Evolutionary conservation across 1,140 invertebrate genomes (phyloP).

Genomic region (Lerema accius): DNA sequence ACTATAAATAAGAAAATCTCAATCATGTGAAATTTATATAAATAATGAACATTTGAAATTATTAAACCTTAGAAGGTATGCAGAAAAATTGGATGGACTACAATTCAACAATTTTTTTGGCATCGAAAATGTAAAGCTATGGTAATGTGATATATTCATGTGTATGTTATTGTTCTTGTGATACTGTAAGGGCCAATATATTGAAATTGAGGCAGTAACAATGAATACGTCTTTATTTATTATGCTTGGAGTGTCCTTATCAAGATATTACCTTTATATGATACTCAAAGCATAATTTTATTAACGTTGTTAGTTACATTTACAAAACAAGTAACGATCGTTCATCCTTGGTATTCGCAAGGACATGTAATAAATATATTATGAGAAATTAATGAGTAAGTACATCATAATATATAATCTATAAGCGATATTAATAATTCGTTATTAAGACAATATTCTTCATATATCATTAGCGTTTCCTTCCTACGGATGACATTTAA

Average conservation of each 20-base stretch:
- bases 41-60: constrained; percentile 5
- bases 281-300: background rate
- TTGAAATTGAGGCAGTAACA: background rate
- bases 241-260: too few relatives aligned
- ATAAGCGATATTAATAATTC: background rate
- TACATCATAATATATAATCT: background rate
- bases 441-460: too few relatives aligned
- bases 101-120: background rate
- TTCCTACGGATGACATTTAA: background rate
- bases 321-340: background rate
- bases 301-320: background rate
- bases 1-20: constrained; percentile 19
- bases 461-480: background rate
- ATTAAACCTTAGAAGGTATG: background rate
- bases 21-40: constrained; percentile 22
- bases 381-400: too few relatives aligned
- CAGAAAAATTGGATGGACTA: background rate
- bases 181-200: background rate
- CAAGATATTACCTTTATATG: background rate
- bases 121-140: too few relatives aligned
- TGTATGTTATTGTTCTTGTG: too few relatives aligned
- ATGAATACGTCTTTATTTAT: background rate
- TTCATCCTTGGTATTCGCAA: too few relatives aligned
- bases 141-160: too few relatives aligned
- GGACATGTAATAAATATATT: too few relatives aligned